phyloP scores from a whole-genome alignment of 2,113 vertebrate genomes.

The Psittacula cyanocephala region DNA sequence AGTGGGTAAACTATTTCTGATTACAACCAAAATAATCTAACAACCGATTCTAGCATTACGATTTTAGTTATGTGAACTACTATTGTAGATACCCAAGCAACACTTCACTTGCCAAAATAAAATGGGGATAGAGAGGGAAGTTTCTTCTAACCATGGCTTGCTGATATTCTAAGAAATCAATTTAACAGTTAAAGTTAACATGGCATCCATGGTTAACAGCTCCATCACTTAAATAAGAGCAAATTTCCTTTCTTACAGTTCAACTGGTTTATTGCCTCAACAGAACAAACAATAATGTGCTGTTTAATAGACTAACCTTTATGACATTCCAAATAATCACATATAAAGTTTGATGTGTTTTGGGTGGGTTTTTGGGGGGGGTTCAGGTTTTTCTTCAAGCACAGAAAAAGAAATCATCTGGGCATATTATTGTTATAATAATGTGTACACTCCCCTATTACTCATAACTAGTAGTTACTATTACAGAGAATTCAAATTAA shows the following conservation, averaged over 20 bases:
- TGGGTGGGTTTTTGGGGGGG: not conserved
- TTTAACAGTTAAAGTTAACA: constrained; percentile 49
- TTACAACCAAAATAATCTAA: constrained; percentile 16
- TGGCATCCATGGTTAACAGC: not conserved
- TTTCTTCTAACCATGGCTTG: constrained; percentile 19
- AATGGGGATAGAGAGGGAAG: not conserved
- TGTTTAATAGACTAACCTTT: constrained; percentile 43
- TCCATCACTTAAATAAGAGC: not conserved
- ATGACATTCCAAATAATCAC: constrained; percentile 23
- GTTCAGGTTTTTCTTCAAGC: not conserved
- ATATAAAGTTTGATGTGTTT: not conserved
- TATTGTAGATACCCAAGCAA: not conserved
- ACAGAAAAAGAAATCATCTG: not conserved
- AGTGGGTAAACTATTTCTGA: not conserved
- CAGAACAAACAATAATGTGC: constrained; percentile 2
- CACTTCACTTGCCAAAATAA: constrained; percentile 3
- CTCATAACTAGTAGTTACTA: not conserved
- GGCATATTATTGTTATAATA: not conserved
- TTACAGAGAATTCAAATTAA: constrained; percentile 20
- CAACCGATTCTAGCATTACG: not conserved
- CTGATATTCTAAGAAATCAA: constrained; percentile 36
- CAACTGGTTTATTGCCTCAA: constrained; percentile 40
- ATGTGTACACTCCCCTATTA: not conserved
- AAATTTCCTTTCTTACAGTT: constrained; percentile 29
- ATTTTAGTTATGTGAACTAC: constrained; percentile 11